phyloP scores from a whole-genome alignment of 2,113 vertebrate genomes.

The Muntiacus muntjak region DNA sequence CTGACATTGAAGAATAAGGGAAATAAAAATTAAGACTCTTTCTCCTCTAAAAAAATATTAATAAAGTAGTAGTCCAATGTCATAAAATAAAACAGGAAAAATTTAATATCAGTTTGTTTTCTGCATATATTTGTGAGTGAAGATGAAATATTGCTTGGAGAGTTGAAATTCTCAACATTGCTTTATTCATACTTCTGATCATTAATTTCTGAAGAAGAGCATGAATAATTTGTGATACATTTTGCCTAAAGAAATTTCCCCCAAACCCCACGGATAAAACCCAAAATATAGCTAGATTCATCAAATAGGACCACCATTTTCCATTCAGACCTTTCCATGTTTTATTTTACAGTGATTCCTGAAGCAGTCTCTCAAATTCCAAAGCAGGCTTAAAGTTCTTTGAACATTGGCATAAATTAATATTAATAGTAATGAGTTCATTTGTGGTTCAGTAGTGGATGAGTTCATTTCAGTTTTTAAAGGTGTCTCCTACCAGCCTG shows the following conservation, averaged over 20 bases:
- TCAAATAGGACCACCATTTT: neutral
- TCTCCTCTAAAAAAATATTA: neutral
- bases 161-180: constrained; percentile 55
- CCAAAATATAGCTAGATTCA: neutral
- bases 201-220: constrained; percentile 61
- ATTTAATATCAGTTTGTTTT: constrained; percentile 43
- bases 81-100: constrained; percentile 6
- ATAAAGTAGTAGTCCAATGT: neutral
- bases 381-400: constrained; percentile 35
- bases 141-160: constrained; percentile 37
- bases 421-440: constrained; percentile 14
- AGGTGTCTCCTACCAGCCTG: neutral
- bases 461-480: neutral
- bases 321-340: neutral
- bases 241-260: constrained; percentile 19
- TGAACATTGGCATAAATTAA: constrained; percentile 25
- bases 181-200: constrained; percentile 34
- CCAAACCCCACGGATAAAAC: neutral
- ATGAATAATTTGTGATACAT: constrained; percentile 29
- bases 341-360: constrained; percentile 48
- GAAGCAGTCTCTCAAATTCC: constrained; percentile 26
- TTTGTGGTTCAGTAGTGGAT: neutral
- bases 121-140: constrained; percentile 17
- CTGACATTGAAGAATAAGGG: neutral
- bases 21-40: neutral